phyloP scores from a whole-genome alignment of 35 echinoderm and acorn worm species.

The Anneissia japonica region DNA sequence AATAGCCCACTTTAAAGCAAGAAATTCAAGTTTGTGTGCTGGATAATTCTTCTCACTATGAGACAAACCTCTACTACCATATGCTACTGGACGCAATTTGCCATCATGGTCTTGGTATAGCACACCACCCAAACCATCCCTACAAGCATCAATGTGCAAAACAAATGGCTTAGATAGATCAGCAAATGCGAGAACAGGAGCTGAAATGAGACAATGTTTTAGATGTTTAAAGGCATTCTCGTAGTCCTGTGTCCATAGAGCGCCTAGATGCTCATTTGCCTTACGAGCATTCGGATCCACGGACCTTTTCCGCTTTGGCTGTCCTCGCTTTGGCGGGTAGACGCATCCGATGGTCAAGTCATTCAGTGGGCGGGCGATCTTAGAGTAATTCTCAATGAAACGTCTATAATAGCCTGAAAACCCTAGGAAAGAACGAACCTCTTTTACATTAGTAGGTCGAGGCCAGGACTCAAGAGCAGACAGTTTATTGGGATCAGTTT shows the following conservation, averaged over 20 bases:
- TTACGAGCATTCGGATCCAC: not conserved
- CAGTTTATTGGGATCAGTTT: constrained; percentile 8
- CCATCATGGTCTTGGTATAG: constrained; percentile 45
- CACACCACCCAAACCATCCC: constrained; percentile 10
- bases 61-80: constrained; percentile 3
- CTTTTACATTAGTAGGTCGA: not conserved
- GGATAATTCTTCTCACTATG: constrained; percentile 39
- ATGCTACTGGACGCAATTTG: constrained; percentile 30
- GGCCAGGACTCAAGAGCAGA: not conserved
- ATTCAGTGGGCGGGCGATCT: constrained; percentile 8
- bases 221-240: too few species aligned
- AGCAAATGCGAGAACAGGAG: too few species aligned
- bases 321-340: not conserved
- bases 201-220: too few species aligned
- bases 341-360: not conserved
- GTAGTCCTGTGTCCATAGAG: not conserved
- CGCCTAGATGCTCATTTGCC: too few species aligned
- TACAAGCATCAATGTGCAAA: too few species aligned
- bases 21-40: constrained; percentile 44
- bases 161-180: too few species aligned
- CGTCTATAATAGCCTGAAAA: constrained; percentile 14
- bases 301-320: not conserved
- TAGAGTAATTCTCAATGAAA: constrained; percentile 9
- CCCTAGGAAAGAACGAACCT: not conserved
- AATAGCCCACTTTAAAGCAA: constrained; percentile 39